phyloP scores from a whole-genome alignment of 2,797 vertebrate genomes.

The Aplochiton taeniatus region DNA sequence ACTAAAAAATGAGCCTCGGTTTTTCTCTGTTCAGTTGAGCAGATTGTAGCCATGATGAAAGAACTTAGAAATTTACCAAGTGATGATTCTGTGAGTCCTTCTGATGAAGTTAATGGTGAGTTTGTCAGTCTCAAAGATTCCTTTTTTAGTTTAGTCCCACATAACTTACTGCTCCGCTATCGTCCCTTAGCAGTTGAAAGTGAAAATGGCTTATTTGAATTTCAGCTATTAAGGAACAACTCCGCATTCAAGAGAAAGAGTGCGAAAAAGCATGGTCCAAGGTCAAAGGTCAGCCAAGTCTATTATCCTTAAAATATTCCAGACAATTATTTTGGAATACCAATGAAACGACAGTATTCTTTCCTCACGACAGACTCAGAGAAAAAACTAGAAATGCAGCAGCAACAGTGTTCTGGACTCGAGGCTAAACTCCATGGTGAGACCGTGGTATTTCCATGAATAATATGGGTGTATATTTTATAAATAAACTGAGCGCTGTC shows the following conservation, averaged over 20 bases:
- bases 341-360: background rate
- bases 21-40: constrained; percentile 29
- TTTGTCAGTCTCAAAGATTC: background rate
- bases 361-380: constrained; percentile 36
- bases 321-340: too few species aligned
- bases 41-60: constrained; percentile 37
- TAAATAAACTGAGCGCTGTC: too few species aligned
- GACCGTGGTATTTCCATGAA: background rate
- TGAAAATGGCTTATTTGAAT: constrained; percentile 5
- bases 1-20: background rate
- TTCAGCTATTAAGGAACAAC: constrained; percentile 29
- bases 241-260: constrained; percentile 32
- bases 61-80: constrained; percentile 21
- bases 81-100: background rate
- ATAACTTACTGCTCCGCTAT: too few species aligned
- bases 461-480: too few species aligned
- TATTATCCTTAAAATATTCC: background rate
- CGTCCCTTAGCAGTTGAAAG: too few species aligned
- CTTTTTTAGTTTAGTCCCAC: too few species aligned
- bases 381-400: constrained; percentile 18
- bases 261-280: constrained; percentile 28
- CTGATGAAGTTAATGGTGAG: constrained; percentile 29
- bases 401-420: constrained; percentile 1
- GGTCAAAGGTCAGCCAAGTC: constrained; percentile 34
- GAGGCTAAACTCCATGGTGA: constrained; percentile 30